Base-by-base conservation (phyloP, 2,113 vertebrate genomes). In the Aphyosemion australe region DNA sequence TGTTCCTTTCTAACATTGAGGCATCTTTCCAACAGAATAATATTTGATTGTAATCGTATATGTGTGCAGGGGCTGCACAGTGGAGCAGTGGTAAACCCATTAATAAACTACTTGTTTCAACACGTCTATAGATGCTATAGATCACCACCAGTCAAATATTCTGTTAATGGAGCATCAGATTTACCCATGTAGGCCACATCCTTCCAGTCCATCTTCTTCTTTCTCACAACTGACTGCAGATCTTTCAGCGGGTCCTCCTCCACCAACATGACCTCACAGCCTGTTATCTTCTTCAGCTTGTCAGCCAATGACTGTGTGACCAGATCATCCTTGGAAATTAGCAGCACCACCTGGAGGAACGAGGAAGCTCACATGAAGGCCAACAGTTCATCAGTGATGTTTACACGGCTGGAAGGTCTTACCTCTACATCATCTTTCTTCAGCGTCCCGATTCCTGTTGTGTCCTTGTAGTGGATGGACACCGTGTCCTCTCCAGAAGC, bases 151-250 rank as follows among this genome's bases (percentile, higher is more conserved):
- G 11, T 5, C 4, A 1, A 14, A 43, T 12, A 14, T 13, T 43
- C 26, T 26, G 26, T 43, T 14, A 16, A 68, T 18, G n/a, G 16
- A n/a, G 10, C 8, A 32, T 21, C 26, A 14, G 54, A 15, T 43
- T 85, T 43, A 98, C 97, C 96, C 75, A 98, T 90, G 55, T 93
- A 97, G 0, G 96, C 95, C 6, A 97, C 92, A 53, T 97, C 92
- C 26, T 95, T 95, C 97, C 95, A 98, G 47, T 67, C 80, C 56
- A 98, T 82, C 1, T 74, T 56, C 78, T 83, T 91, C 56, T 92
- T 14, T 60, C 91, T 74, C 68, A 94, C 78, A 70, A 93, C 82
- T 1, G 68, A 47, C 13, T 92, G 74, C 48, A 97, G 62, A 1
- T 91, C 56, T 0, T 81, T 39, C 12, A 93, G 81, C 15, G 93